Conservation (phyloP, 2,113 vertebrate species). For the Upupa epops region DNA sequence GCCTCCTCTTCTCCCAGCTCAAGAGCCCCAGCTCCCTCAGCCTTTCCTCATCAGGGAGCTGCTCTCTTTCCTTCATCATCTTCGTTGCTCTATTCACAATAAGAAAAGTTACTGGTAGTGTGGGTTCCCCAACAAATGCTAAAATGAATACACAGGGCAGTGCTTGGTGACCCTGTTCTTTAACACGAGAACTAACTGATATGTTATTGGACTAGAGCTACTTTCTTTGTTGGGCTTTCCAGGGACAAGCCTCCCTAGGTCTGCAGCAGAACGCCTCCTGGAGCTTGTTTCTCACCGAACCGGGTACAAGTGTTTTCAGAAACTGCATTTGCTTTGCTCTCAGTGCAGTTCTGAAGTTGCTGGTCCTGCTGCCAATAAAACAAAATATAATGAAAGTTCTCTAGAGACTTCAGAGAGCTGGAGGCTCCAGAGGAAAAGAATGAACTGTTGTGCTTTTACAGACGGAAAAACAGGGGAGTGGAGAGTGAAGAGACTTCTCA, state of each 20-base stretch:
- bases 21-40: too few species aligned
- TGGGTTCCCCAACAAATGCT: not conserved
- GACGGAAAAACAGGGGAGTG: not conserved
- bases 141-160: not conserved
- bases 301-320: not conserved
- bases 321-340: conserved; percentile 13
- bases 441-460: not conserved
- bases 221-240: not conserved
- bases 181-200: not conserved
- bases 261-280: not conserved
- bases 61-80: too few species aligned
- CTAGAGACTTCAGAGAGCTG: not conserved
- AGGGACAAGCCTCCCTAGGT: not conserved
- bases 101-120: not conserved
- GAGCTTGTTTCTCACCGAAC: not conserved
- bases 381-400: conserved; percentile 19
- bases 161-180: not conserved
- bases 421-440: not conserved
- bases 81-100: too few species aligned
- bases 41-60: too few species aligned
- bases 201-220: not conserved
- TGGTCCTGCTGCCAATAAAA: conserved; percentile 1
- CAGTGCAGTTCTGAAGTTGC: not conserved
- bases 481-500: not conserved
- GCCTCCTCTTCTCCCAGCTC: too few species aligned